These are phyloP conservation scores for Drosophila rhopaloa DNA, from an alignment of 1,140 invertebrate genomes.

Conservation along the genomic window DNA sequence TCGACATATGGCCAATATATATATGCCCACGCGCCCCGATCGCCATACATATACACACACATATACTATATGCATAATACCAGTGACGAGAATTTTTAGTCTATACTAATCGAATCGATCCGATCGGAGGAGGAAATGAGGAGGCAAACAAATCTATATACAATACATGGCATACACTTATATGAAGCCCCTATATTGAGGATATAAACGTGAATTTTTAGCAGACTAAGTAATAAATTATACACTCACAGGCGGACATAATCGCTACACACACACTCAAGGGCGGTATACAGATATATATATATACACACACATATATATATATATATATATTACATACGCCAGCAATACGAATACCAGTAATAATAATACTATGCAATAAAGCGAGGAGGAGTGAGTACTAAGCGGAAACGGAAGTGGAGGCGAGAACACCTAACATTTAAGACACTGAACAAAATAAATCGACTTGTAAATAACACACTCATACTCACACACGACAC, in stretches of 20 bases:
- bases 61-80: conserved; percentile 57
- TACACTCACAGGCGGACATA: conserved; percentile 32
- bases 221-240: conserved; percentile 71
- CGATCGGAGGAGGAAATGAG: conserved; percentile 20
- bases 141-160: conserved; percentile 56
- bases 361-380: conserved; percentile 60
- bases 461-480: conserved; percentile 72
- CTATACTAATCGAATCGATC: conserved; percentile 44
- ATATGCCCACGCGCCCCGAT: conserved; percentile 14
- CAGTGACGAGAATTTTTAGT: conserved; percentile 63
- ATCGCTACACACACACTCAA: conserved; percentile 16
- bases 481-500: conserved; percentile 19
- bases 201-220: conserved; percentile 83
- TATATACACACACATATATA: conserved; percentile 23
- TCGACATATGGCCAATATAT: conserved; percentile 22
- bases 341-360: conserved; percentile 38
- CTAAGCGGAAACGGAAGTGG: conserved; percentile 37
- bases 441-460: conserved; percentile 30
- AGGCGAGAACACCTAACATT: conserved; percentile 50
- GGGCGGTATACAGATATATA: conserved; percentile 19
- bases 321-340: conserved; percentile 28
- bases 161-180: conserved; percentile 72
- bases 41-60: conserved; percentile 43
- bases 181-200: conserved; percentile 75
- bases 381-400: conserved; percentile 52